Conservation (phyloP, 2,888 invertebrate genomes). For the Leucozona laternaria region DNA sequence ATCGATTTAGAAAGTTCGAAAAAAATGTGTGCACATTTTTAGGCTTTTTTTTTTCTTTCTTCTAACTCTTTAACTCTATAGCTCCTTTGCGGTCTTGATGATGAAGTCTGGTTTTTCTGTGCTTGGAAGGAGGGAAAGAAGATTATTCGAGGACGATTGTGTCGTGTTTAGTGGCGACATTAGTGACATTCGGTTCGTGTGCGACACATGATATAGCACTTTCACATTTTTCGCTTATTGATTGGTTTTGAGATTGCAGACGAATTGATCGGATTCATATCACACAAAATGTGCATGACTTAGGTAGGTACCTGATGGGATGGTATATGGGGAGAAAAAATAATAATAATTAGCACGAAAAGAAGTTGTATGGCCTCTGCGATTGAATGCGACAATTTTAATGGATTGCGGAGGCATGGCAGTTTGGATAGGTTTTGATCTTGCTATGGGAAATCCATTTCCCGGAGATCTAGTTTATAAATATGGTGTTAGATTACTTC, state of each 20-base stretch:
- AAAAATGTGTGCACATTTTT: slow-evolving; percentile 41
- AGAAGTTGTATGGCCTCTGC: background rate
- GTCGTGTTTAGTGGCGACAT: slow-evolving; percentile 59
- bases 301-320: background rate
- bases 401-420: slow-evolving; percentile 10
- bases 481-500: too few relatives aligned
- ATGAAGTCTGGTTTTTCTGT: background rate
- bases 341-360: slow-evolving; percentile 23
- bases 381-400: slow-evolving; percentile 33
- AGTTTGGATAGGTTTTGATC: background rate
- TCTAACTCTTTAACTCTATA: background rate
- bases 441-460: background rate
- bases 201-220: slow-evolving; percentile 59
- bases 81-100: background rate
- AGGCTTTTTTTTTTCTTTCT: slow-evolving; percentile 7
- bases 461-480: background rate
- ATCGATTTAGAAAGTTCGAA: slow-evolving; percentile 73
- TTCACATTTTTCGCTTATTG: slow-evolving; percentile 57
- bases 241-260: slow-evolving; percentile 27
- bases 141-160: slow-evolving; percentile 56
- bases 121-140: background rate
- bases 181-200: slow-evolving; percentile 56
- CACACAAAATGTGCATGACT: slow-evolving; percentile 21
- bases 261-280: slow-evolving; percentile 43
- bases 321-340: background rate